Base-by-base conservation (phyloP, 2,113 vertebrate genomes). In the Pogonocichla stellata region DNA sequence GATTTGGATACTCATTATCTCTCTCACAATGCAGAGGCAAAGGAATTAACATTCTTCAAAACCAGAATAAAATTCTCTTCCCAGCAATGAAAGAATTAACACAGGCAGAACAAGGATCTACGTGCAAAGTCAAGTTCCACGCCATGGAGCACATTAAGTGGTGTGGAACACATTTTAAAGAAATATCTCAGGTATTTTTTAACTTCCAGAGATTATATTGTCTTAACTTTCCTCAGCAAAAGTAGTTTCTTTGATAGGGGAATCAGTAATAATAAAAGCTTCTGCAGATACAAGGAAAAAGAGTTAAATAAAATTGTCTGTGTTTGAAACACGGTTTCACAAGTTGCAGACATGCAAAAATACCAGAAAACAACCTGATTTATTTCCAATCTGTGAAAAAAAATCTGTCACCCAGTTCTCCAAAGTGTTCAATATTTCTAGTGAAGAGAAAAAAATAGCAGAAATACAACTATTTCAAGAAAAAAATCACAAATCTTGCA, bases 351-450 rank as follows among this genome's bases (percentile, higher is more conserved):
- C 29, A 38, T 26, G 23, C 26, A 54, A 92, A 86, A 86, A 34
- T 19, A 91, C 8, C 42, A 83, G 69, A 66, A 82, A 94, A 91
- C 14, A 69, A 77, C 64, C 97, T 97, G 96, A 99, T 98, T 98
- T 99, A 97, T 98, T 98, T 88, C 98, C 98, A 86, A 99, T 96
- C 47, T 98, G 90, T 77, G 96, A 96, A 99, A 99, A 94, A 91
- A 99, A 98, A 14, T 98, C 98, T 86, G 97, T 98, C 66, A 98
- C 98, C 97, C 98, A 98, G 34, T 98, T 98, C 97, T 99, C 98
- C 97, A 98, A 98, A 38, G 97, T 97, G 75, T 99, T 98, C 97
- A 99, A 80, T 3, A 88, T 98, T 96, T 99, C 98, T 98, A 86
- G 58, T 53, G 77, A 58, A 43, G 33, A 56, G 43, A 14, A 95